Conservation (phyloP, 2,888 invertebrate genomes). For the Colletes collaris region DNA sequence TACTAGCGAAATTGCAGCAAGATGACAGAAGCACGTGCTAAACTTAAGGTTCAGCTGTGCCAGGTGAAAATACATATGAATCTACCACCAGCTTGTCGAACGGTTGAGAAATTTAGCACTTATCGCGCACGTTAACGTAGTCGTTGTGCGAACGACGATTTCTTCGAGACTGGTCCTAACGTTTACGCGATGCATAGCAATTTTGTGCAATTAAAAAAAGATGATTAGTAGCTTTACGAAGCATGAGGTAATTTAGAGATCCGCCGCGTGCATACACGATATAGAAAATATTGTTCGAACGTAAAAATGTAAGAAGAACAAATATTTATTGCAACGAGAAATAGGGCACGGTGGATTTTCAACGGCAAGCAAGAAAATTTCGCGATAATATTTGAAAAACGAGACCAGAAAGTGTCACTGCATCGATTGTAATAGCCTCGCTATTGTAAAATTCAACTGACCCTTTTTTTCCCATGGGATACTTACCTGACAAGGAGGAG, state of each 20-base stretch:
- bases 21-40: constrained; percentile 57
- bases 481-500: constrained; percentile 59
- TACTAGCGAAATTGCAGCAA: constrained; percentile 26
- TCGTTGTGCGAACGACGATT: constrained; percentile 11
- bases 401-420: constrained; percentile 34
- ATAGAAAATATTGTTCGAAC: neutral
- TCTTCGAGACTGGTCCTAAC: neutral
- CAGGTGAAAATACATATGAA: constrained; percentile 52
- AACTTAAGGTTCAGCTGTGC: constrained; percentile 61
- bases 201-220: constrained; percentile 1
- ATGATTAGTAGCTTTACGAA: neutral
- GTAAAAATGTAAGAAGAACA: neutral
- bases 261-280: too few relatives aligned
- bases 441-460: constrained; percentile 50
- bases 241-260: neutral
- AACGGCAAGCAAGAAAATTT: neutral
- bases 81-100: constrained; percentile 25
- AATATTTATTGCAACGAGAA: neutral
- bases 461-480: constrained; percentile 52
- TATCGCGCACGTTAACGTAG: constrained; percentile 2
- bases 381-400: constrained; percentile 4
- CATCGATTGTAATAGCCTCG: constrained; percentile 59
- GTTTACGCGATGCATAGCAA: neutral
- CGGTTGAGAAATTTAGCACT: constrained; percentile 23
- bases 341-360: neutral